Evolutionary conservation across 2,113 vertebrate genomes (phyloP).

Genomic region (Epinephelus fuscoguttatus): DNA sequence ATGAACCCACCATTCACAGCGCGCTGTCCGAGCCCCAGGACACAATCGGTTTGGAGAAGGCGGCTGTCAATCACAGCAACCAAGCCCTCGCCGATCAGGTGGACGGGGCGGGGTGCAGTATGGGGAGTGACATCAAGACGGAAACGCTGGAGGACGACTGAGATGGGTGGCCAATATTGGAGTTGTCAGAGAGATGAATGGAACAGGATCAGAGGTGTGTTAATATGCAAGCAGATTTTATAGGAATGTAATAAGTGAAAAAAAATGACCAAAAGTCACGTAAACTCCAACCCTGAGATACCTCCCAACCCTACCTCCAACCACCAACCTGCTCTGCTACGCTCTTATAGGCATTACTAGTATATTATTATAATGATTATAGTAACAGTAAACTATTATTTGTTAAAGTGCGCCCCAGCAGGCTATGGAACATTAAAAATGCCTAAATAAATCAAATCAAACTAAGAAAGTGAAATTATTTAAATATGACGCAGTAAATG

Average conservation of each 20-base stretch:
- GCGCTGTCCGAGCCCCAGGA: constrained; percentile 90
- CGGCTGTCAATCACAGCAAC: constrained; percentile 91
- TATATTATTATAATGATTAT: constrained; percentile 47
- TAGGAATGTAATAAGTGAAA: constrained; percentile 71
- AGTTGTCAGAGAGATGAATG: constrained; percentile 36
- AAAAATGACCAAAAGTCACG: constrained; percentile 75
- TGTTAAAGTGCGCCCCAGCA: constrained; percentile 41
- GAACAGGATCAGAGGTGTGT: constrained; percentile 64
- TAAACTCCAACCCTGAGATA: constrained; percentile 76
- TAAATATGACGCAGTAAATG: not conserved
- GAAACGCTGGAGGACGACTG: constrained; percentile 97
- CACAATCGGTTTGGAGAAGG: constrained; percentile 94
- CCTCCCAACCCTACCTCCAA: constrained; percentile 80
- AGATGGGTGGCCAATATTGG: constrained; percentile 52
- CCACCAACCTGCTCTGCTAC: constrained; percentile 74
- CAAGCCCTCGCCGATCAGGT: constrained; percentile 89
- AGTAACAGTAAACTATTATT: constrained; percentile 34
- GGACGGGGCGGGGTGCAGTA: constrained; percentile 40
- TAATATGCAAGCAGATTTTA: constrained; percentile 78
- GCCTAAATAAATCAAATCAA: constrained; percentile 14
- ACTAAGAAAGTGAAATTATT: constrained; percentile 11
- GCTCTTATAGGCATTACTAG: constrained; percentile 66
- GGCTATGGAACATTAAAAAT: constrained; percentile 47
- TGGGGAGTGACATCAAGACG: constrained; percentile 91
- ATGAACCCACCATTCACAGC: constrained; percentile 92